Conservation (phyloP, 2,888 invertebrate genomes). For the Pachycephus smyrnensis region DNA sequence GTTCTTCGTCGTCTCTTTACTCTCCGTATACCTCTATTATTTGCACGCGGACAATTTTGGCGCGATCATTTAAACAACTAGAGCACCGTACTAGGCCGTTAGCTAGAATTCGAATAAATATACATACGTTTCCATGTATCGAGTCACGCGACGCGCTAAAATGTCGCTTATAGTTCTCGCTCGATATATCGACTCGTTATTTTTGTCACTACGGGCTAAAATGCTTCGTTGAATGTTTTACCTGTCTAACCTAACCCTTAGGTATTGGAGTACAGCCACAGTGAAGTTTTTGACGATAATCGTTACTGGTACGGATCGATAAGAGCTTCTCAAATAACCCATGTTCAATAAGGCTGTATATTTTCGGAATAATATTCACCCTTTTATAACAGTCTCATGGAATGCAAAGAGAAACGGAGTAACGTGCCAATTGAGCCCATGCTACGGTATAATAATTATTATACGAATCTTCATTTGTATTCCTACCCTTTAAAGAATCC, state of each 20-base stretch:
- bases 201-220: slow-evolving; percentile 12
- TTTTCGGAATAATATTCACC: not conserved
- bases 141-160: not conserved
- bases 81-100: not conserved
- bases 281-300: not conserved
- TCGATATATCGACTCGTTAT: slow-evolving; percentile 24
- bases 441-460: not conserved
- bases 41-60: not conserved
- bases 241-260: not conserved
- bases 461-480: not conserved
- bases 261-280: not conserved
- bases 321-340: not conserved
- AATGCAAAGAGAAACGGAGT: too few relatives aligned
- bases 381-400: not conserved
- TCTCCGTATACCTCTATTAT: not conserved
- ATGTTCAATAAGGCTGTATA: not conserved
- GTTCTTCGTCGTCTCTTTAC: not conserved
- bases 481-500: too few relatives aligned
- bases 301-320: not conserved
- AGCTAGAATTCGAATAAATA: not conserved
- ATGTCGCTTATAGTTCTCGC: slow-evolving; percentile 5
- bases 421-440: not conserved
- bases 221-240: not conserved
- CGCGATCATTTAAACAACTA: not conserved
- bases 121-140: not conserved